Percentiles rank a stretch among this genome's conserved stretches.
Evolutionary conservation across 2,888 invertebrate genomes (phyloP).

Genomic region (Micropterix aruncella): DNA sequence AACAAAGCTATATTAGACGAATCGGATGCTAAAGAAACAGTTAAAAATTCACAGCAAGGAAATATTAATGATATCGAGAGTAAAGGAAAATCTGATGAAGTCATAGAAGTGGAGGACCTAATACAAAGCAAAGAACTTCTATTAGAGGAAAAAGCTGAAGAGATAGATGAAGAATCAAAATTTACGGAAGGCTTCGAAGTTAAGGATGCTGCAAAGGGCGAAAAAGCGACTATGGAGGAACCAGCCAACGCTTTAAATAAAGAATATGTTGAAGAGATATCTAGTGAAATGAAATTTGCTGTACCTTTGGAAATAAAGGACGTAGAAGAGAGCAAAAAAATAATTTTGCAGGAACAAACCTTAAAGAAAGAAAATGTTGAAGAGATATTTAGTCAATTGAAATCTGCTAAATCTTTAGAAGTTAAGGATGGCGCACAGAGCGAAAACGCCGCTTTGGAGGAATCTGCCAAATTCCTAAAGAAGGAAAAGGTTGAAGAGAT

Average conservation of each 20-base stretch:
- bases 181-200: conserved; percentile 12
- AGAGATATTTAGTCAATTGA: no score
- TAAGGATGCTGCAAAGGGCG: no score
- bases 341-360: no score
- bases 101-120: conserved; percentile 2
- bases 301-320: conserved; percentile 6
- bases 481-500: no score
- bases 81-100: neutral
- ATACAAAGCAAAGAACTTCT: conserved; percentile 2
- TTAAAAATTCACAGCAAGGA: neutral
- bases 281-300: conserved; percentile 4
- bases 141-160: conserved; percentile 2
- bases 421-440: no score
- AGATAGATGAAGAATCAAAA: conserved; percentile 5
- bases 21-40: conserved; percentile 2
- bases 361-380: no score
- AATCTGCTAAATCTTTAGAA: no score
- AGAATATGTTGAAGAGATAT: conserved; percentile 3
- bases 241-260: conserved; percentile 7
- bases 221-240: no score
- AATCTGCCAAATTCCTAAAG: no score
- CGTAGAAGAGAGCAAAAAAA: conserved; percentile 5
- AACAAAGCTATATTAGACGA: conserved; percentile 1
- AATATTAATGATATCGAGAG: no score
- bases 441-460: no score